Percentiles rank a stretch among this genome's conserved stretches.
Conservation (phyloP, 2,797 vertebrate species). For the Halcyon leucocephala region DNA sequence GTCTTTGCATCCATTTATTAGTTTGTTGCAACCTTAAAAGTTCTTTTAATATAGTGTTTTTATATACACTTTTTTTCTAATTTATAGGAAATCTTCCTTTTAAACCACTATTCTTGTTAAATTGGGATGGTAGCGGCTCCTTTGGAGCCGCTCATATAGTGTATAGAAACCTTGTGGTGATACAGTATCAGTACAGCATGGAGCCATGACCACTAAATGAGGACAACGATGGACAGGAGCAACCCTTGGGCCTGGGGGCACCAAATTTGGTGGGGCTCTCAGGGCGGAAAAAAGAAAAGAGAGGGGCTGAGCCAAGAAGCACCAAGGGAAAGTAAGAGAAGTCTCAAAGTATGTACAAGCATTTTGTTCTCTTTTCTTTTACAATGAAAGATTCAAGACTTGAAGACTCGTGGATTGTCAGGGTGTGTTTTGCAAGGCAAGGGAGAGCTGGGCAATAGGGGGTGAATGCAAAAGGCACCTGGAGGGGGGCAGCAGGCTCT, state of each 20-base stretch:
- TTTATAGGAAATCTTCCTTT: constrained; percentile 67
- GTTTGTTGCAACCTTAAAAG: constrained; percentile 61
- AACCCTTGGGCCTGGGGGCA: constrained; percentile 59
- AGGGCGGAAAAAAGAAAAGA: constrained; percentile 66
- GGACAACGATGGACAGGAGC: constrained; percentile 66
- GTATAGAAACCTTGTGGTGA: constrained; percentile 61
- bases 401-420: constrained; percentile 32
- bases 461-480: neutral
- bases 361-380: constrained; percentile 59
- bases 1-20: constrained; percentile 63
- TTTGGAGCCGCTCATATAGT: constrained; percentile 56
- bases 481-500: neutral
- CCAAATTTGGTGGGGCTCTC: constrained; percentile 64
- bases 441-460: constrained; percentile 10
- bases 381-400: constrained; percentile 38
- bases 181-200: constrained; percentile 60
- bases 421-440: neutral
- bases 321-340: constrained; percentile 66
- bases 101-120: constrained; percentile 68
- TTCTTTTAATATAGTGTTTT: constrained; percentile 68
- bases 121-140: constrained; percentile 51
- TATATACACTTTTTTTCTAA: constrained; percentile 68
- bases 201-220: constrained; percentile 67
- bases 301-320: constrained; percentile 65
- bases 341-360: constrained; percentile 69